Evolutionary conservation across 1,140 invertebrate genomes (phyloP), one percentile per base, ranked within the genome.

Genomic region (Anagrus nilaparvatae): DNA sequence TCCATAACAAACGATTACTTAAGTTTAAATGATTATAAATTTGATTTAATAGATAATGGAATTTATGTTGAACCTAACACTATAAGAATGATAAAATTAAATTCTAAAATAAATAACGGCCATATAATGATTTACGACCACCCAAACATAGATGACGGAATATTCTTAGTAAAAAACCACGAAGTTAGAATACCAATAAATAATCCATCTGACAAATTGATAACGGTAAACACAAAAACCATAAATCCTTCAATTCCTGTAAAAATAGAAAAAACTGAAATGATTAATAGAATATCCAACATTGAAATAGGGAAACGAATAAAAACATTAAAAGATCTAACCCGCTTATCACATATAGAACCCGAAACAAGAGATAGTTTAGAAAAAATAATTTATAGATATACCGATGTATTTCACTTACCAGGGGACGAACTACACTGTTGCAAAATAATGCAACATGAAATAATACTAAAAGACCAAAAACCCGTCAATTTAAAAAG

Each of bases 401-500:
- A 29, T 29, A 29, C 12, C 14, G 4, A 29, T 4, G 4, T 29
- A 12, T 29, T 29, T 12, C 28, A 29, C 14, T 14, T 29, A n/a
- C 12, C 12, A 5, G 10, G 28, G 14, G 28, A 5, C 10, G 14
- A 12, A n/a, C 12, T 25, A 7, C 12, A 25, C n/a, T n/a, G n/a
- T n/a, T n/a, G n/a, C n/a, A n/a, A n/a, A n/a, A n/a, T n/a, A n/a
- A n/a, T n/a, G n/a, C 6, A 25, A 35, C 17, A 35, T 5, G 17
- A 20, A 17, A 35, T n/a, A 12, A 12, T 7, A 35, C 5, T 35
- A 18, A n/a, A 16, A 12, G 13, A 23, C 10, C 9, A 40, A 18
- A 30, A 28, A 5, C 25, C 38, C 5, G 30, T 40, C 6, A 10
- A 48, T 24, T 44, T 40, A 19, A 52, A 53, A 50, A 43, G 37